A percentile compares a stretch with the other conserved stretches of the same genome.
Evolutionary conservation across 1,140 invertebrate genomes (phyloP).

Genomic region (Macrobrachium nipponense): DNA sequence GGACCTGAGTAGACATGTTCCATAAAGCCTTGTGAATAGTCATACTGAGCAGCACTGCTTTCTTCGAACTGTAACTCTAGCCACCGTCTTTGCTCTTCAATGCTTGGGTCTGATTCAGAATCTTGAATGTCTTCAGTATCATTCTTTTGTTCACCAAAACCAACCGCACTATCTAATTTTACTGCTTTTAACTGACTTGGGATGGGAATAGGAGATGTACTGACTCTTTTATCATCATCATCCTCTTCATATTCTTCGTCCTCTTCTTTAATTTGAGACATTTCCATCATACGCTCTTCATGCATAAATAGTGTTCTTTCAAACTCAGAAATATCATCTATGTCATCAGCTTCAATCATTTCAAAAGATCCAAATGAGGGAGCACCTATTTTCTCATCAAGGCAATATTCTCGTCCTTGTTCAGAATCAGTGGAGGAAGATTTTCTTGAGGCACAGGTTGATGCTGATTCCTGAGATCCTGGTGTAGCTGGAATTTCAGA

Average conservation of each 20-base stretch:
- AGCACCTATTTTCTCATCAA: slow-evolving; percentile 71
- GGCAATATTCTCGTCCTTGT: slow-evolving; percentile 75
- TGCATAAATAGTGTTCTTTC: slow-evolving; percentile 63
- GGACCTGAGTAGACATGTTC: slow-evolving; percentile 69
- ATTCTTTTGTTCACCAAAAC: slow-evolving; percentile 18
- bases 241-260: slow-evolving; percentile 56
- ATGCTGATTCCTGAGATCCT: slow-evolving; percentile 74
- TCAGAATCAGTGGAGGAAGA: slow-evolving; percentile 74
- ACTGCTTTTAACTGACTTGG: slow-evolving; percentile 61
- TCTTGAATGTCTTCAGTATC: slow-evolving; percentile 23
- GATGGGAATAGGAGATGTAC: slow-evolving; percentile 40
- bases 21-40: slow-evolving; percentile 68
- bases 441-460: slow-evolving; percentile 72
- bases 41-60: slow-evolving; percentile 39
- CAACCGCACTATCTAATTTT: slow-evolving; percentile 46
- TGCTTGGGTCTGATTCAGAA: slow-evolving; percentile 43
- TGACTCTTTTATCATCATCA: slow-evolving; percentile 13
- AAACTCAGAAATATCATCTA: slow-evolving; percentile 62
- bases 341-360: slow-evolving; percentile 60
- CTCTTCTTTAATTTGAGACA: slow-evolving; percentile 63
- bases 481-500: slow-evolving; percentile 69
- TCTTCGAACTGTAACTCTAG: slow-evolving; percentile 87
- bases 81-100: slow-evolving; percentile 80
- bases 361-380: slow-evolving; percentile 70
- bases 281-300: slow-evolving; percentile 61